Evolutionary conservation across 2,888 invertebrate species (phyloP).

Genomic region (Conomelus anceps): DNA sequence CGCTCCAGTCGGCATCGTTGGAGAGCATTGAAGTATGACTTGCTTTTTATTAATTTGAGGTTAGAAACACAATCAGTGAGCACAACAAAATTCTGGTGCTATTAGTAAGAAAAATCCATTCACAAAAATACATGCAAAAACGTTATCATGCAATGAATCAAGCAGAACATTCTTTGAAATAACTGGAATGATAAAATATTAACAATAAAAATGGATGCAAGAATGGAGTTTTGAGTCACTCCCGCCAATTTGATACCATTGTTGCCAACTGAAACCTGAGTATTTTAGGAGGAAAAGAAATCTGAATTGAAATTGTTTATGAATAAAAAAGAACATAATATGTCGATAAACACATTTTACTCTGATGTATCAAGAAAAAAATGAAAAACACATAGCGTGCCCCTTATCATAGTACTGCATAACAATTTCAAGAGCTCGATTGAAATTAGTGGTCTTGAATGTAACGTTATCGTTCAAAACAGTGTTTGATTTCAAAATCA

Average conservation of each 20-base stretch:
- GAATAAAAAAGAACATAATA: too few relatives aligned
- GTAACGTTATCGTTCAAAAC: too few relatives aligned
- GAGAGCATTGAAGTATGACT: background rate
- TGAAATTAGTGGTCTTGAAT: too few relatives aligned
- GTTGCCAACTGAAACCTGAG: too few relatives aligned
- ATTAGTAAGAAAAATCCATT: background rate
- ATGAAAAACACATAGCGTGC: too few relatives aligned
- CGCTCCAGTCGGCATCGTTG: background rate
- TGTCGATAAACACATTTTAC: too few relatives aligned
- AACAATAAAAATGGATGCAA: background rate
- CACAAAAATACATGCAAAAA: background rate
- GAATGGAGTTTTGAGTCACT: background rate
- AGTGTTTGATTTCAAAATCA: too few relatives aligned
- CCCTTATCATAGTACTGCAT: too few relatives aligned
- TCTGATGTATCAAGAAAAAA: too few relatives aligned
- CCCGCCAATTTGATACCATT: background rate
- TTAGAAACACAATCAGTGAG: background rate
- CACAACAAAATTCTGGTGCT: background rate
- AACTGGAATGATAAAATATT: background rate
- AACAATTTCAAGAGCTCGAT: too few relatives aligned
- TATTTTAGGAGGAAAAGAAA: background rate
- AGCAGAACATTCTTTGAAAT: background rate
- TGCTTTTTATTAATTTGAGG: background rate
- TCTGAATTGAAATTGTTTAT: too few relatives aligned
- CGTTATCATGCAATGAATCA: background rate